A percentile compares a stretch with the other conserved stretches of the same genome.
Conservation (phyloP, 2,888 invertebrate species). For the Archips xylosteana region DNA sequence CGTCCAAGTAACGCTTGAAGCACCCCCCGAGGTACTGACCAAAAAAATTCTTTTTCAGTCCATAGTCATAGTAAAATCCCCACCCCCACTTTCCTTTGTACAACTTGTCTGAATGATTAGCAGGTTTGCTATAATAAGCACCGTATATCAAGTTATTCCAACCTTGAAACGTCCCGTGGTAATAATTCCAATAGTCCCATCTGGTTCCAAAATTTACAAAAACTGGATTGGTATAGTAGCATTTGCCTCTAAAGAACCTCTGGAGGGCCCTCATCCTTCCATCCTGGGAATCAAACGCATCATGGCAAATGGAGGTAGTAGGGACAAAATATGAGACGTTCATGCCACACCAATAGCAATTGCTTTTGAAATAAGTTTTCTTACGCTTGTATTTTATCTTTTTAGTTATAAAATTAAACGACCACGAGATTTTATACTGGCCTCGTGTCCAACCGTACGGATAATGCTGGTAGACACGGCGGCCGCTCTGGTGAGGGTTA, state of each 20-base stretch:
- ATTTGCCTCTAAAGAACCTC: not conserved
- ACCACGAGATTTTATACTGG: no score
- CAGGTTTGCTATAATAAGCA: not conserved
- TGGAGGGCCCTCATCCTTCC: not conserved
- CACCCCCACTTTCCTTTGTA: not conserved
- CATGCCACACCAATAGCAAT: not conserved
- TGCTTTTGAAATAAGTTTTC: no score
- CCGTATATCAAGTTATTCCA: not conserved
- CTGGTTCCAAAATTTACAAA: not conserved
- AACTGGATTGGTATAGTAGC: not conserved
- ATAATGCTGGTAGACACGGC: no score
- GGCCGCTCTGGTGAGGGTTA: no score
- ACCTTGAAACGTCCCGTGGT: not conserved
- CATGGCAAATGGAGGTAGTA: not conserved
- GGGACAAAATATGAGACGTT: not conserved
- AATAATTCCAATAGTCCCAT: rapidly evolving
- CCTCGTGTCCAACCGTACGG: no score
- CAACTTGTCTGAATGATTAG: not conserved
- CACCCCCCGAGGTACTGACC: not conserved
- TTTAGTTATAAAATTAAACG: no score
- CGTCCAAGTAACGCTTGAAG: not conserved
- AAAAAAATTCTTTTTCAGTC: not conserved
- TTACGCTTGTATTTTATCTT: no score
- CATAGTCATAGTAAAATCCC: not conserved
- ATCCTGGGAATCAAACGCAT: not conserved